Evolutionary conservation across 1,140 invertebrate species (phyloP).

Genomic region (Platyscapa corneri): DNA sequence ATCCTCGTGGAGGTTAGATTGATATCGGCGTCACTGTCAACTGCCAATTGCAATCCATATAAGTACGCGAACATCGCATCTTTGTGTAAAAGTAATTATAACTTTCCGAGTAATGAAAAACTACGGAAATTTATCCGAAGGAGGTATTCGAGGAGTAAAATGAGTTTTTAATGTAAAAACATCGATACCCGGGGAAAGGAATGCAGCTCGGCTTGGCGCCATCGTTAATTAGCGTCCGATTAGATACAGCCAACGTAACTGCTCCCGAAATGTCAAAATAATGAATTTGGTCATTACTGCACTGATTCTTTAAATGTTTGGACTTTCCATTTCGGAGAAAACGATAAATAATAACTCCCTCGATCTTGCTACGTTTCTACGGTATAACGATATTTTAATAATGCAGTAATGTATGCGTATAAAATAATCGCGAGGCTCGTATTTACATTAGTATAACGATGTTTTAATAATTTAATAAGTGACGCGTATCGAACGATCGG

Average conservation of each 20-base stretch:
- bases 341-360: neutral
- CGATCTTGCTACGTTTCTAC: neutral
- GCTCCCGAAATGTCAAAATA: conserved; percentile 1
- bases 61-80: neutral
- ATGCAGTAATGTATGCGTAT: neutral
- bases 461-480: neutral
- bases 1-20: no score
- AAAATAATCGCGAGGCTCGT: neutral
- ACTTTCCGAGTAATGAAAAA: no score
- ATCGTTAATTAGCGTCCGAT: neutral
- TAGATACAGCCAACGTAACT: neutral
- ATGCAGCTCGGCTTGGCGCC: neutral
- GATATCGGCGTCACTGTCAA: no score
- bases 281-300: neutral
- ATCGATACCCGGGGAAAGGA: neutral
- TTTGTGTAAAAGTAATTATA: neutral
- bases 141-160: neutral
- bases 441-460: neutral
- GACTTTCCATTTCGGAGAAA: neutral
- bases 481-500: neutral
- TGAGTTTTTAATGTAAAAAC: neutral
- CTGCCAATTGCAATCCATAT: no score
- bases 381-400: neutral
- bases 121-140: no score
- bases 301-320: neutral